Evolutionary conservation across 2,113 vertebrate species (phyloP), one percentile per base, ranked within the genome.

Genomic region (Paralichthys olivaceus): DNA sequence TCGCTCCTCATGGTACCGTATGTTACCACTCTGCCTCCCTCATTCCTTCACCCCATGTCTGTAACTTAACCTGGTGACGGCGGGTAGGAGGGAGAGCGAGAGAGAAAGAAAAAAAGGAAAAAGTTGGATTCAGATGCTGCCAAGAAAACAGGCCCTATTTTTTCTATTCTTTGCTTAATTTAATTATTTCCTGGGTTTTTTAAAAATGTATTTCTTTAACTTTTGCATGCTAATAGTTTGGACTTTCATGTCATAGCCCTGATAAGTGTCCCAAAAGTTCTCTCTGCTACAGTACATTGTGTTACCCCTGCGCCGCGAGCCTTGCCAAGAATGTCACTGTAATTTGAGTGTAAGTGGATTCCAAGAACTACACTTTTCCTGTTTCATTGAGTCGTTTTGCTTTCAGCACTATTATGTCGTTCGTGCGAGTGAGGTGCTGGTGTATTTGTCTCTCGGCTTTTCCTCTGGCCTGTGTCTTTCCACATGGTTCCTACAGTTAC

Each of bases 11-110:
- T 98, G 97, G 98, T 97, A 98, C 97, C 92, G 96, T 94, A 92
- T 97, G 97, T 97, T 98, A 98, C 97, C 94, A 90, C 92, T 95
- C 86, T 84, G 93, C 95, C 97, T 98, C 98, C 97, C 96, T 97
- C 96, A 96, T 97, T 97, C 96, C 94, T 96, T 93, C 88, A 68
- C 77, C 83, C 85, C 77, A 64, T 76, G 84, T 75, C 84, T 90
- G 93, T 87, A 90, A 91, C 90, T 87, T 77, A 93, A 92, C 90
- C 90, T 91, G 90, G 79, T 85, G 85, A 83, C 20, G 75, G 84
- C 84, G 86, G 69, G 68, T 55, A 84, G 77, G 74, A 85, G 87
- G 78, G 76, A 67, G 72, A 37, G 77, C 23, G 70, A 65, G 4
- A 28, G 13, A 53, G 22, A 51, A 43, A 37, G 19, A 67, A 26